These are phyloP conservation scores for Pantala flavescens DNA, from an alignment of 1,140 invertebrate species.

Conservation along the genomic window DNA sequence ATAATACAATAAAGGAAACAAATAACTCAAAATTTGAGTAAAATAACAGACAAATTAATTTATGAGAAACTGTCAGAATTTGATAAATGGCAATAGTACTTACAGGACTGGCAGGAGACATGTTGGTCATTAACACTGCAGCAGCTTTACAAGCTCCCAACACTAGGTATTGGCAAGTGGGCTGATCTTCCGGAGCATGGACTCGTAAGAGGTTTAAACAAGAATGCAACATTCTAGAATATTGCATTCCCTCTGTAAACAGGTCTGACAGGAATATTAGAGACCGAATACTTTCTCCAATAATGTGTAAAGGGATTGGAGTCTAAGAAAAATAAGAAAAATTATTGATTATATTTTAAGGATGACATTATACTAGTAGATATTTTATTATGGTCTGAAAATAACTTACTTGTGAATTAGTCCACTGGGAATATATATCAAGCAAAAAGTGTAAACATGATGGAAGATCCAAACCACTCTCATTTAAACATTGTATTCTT, in stretches of 20 bases:
- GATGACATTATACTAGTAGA: constrained; percentile 4
- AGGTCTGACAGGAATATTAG: constrained; percentile 58
- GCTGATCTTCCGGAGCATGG: constrained; percentile 56
- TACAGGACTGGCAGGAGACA: background rate
- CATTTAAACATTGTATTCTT: constrained; percentile 22
- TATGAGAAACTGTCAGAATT: background rate
- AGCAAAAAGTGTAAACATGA: constrained; percentile 78
- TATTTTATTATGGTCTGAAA: constrained; percentile 6
- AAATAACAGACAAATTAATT: too few species aligned
- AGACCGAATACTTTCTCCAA: constrained; percentile 57
- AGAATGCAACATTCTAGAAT: constrained; percentile 59
- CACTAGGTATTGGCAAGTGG: constrained; percentile 56
- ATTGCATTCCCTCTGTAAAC: constrained; percentile 57
- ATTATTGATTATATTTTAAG: background rate
- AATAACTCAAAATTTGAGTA: too few species aligned
- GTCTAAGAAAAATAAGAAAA: constrained; percentile 22
- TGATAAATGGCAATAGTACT: background rate
- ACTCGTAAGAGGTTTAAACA: constrained; percentile 50
- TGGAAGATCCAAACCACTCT: constrained; percentile 61
- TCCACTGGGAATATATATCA: constrained; percentile 69
- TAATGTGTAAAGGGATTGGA: constrained; percentile 44
- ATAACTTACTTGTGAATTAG: constrained; percentile 38
- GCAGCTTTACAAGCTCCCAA: constrained; percentile 58
- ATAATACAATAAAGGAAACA: too few species aligned
- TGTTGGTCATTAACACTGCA: constrained; percentile 43